Evolutionary conservation across 2,797 vertebrate species (phyloP).

Genomic region (Thalassophryne amazonica): DNA sequence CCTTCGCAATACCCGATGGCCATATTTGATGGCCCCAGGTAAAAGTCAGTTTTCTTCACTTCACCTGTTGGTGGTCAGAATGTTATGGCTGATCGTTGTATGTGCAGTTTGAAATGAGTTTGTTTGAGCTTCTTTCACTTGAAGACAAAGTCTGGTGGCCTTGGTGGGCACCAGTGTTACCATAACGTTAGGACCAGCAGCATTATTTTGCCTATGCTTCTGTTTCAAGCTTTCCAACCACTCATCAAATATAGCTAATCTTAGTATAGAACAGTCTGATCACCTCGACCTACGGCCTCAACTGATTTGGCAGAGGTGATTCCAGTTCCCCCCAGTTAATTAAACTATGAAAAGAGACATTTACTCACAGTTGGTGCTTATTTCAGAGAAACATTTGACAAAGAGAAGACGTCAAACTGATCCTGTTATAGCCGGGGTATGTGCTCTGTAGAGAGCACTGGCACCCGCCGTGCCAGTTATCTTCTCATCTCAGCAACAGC

Average conservation of each 20-base stretch:
- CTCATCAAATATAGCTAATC: conserved; percentile 5
- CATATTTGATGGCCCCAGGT: too few species aligned
- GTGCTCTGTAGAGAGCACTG: conserved; percentile 47
- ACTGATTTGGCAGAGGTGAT: conserved; percentile 26
- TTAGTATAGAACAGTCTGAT: not conserved
- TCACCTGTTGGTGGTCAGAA: too few species aligned
- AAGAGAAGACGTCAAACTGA: conserved; percentile 54
- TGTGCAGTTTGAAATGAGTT: too few species aligned
- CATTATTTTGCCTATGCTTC: too few species aligned
- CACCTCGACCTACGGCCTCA: conserved; percentile 3
- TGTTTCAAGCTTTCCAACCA: too few species aligned
- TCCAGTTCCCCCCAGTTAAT: conserved; percentile 15
- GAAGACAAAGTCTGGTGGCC: too few species aligned
- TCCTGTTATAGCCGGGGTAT: conserved; percentile 48
- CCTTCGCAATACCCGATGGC: too few species aligned
- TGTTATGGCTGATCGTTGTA: too few species aligned
- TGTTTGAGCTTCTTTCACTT: too few species aligned
- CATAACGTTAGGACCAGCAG: too few species aligned
- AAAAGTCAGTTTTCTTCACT: too few species aligned
- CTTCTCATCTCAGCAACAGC: conserved; percentile 64
- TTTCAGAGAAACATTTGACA: conserved; percentile 38
- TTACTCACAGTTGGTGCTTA: conserved; percentile 4
- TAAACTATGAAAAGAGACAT: conserved; percentile 18
- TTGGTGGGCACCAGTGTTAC: too few species aligned
- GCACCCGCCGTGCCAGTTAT: conserved; percentile 57